These are phyloP conservation scores for Scartelaos histophorus DNA, from an alignment of 2,113 vertebrate species.

Conservation along the genomic window DNA sequence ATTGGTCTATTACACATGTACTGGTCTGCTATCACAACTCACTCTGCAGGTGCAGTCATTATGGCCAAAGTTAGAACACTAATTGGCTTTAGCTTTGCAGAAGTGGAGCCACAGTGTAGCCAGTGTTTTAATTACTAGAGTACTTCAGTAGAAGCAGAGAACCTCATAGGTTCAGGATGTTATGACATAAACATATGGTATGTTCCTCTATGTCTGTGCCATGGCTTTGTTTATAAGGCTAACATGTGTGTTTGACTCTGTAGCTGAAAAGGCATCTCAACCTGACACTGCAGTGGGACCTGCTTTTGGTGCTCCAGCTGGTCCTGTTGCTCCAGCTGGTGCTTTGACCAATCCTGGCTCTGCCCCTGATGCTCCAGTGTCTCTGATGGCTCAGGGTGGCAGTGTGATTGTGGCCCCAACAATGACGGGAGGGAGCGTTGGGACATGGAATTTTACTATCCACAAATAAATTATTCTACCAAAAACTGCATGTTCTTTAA, in stretches of 20 bases:
- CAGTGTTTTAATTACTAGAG: too few relatives aligned
- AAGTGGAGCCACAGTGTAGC: too few relatives aligned
- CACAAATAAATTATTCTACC: not conserved
- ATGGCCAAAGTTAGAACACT: too few relatives aligned
- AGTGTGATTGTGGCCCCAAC: slow-evolving; percentile 20
- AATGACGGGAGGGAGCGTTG: rapidly evolving
- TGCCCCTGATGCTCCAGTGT: not conserved
- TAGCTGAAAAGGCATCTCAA: not conserved
- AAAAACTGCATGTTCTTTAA: too few relatives aligned
- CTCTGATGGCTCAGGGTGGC: slow-evolving; percentile 7
- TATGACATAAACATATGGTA: not conserved
- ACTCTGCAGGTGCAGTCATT: too few relatives aligned
- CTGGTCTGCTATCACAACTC: too few relatives aligned
- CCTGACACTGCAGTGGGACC: not conserved
- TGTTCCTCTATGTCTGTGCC: not conserved
- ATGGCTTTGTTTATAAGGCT: not conserved
- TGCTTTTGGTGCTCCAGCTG: too few relatives aligned
- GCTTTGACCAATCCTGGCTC: not conserved
- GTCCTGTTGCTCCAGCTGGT: not conserved
- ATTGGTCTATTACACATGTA: too few relatives aligned
- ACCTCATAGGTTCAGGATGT: not conserved
- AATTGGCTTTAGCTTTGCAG: too few relatives aligned
- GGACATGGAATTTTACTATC: slow-evolving; percentile 20
- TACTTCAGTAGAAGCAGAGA: not conserved
- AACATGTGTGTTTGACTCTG: not conserved